Evolutionary conservation across 2,888 invertebrate species (phyloP), one percentile per base, ranked within the genome.

Genomic region (Leptinotarsa haldemani): DNA sequence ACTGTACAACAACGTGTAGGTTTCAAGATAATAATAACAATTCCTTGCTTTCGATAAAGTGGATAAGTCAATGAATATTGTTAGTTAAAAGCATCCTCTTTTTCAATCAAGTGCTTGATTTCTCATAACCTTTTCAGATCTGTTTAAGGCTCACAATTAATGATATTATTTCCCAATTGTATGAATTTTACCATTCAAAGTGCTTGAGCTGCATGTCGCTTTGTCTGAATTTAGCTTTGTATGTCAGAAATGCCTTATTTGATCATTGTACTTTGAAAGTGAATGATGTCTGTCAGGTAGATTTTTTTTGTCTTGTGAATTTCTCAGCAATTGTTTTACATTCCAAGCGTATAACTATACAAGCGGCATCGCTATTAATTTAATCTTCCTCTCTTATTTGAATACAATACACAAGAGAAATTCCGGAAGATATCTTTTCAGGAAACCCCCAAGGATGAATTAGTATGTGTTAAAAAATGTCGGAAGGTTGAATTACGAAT

Each of bases 301-400:
- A 47, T 30, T 56, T 30, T 56, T 69, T 70, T 70, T 67, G 75
- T 70, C 72, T 25, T 72, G 70, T 47, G 70, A 72, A 64, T 75
- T 72, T 75, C 75, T 53, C 75, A 75, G 70, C 69, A 64, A 75
- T 72, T 72, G 75, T 75, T 75, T 47, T 22, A 61, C 61, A 61
- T 61, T 61, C 61, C 74, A 52, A 30, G 52, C 40, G 64, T 64
- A 47, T 40, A 40, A 50, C 40, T 40, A 64, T 72, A 72, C 74
- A 69, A 70, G 69, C 63, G 66, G 47, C 52, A 40, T 67, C 58
- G 48, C 30, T 63, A 65, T 74, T 63, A 66, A 61, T 58, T 68
- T 53, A 63, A 25, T 18, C 30, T 56, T 40, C 66, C 12, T 47
- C 48, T 70, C 67, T 61, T 63, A 71, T 71, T 71, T 52, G 53